A percentile compares a stretch with the other conserved stretches of the same genome.
These are phyloP conservation scores for Ypsolopha sequella DNA, from an alignment of 2,888 invertebrate genomes.

Conservation along the genomic window DNA sequence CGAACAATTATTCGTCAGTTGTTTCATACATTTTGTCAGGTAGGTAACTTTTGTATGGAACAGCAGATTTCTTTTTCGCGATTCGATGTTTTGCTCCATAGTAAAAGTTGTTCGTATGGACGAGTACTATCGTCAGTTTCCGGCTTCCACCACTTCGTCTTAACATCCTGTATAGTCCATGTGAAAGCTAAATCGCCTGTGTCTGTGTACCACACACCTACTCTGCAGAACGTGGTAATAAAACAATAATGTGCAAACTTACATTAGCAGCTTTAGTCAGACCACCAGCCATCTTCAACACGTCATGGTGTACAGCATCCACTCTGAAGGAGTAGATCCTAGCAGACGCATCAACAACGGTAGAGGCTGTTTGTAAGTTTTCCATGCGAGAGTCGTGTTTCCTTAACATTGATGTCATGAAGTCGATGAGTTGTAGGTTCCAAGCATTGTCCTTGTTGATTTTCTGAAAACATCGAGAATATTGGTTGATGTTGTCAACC, in stretches of 20 bases:
- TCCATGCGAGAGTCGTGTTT: conserved; percentile 79
- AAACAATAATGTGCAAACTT: conserved; percentile 3
- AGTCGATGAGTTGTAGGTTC: conserved; percentile 87
- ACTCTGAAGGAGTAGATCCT: conserved; percentile 91
- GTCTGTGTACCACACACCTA: too few relatives aligned
- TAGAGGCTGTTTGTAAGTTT: conserved; percentile 83
- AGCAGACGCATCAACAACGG: conserved; percentile 88
- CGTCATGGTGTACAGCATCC: conserved; percentile 85
- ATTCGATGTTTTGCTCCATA: too few relatives aligned
- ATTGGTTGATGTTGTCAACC: not conserved
- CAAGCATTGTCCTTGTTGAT: conserved; percentile 92
- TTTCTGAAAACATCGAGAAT: conserved; percentile 70
- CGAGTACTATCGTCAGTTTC: too few relatives aligned
- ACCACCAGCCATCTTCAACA: conserved; percentile 82
- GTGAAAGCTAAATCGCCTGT: too few relatives aligned
- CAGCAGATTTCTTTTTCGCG: too few relatives aligned
- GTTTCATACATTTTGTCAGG: too few relatives aligned
- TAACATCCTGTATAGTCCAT: too few relatives aligned
- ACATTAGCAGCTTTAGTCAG: conserved; percentile 69
- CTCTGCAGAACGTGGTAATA: not conserved
- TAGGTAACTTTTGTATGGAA: too few relatives aligned
- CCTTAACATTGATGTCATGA: conserved; percentile 81
- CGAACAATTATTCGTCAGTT: too few relatives aligned
- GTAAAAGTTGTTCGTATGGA: too few relatives aligned
- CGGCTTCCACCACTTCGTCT: too few relatives aligned